Percentiles rank a stretch among this genome's conserved stretches.
Conservation (phyloP, 2,888 invertebrate species). For the Xanthorhoe spadicearia region DNA sequence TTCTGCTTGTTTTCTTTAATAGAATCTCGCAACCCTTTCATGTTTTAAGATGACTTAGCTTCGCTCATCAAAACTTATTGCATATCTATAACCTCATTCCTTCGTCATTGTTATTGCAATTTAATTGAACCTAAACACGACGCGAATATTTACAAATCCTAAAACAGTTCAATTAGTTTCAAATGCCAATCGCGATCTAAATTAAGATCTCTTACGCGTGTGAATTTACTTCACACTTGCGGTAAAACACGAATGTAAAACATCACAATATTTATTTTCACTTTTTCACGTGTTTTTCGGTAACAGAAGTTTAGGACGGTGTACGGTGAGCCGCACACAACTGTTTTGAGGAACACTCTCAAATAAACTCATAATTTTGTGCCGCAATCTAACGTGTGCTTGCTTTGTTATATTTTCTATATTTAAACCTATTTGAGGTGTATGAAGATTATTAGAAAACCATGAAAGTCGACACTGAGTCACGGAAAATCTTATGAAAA, state of each 20-base stretch:
- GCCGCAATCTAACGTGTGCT: conserved; percentile 55
- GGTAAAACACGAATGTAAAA: conserved; percentile 23
- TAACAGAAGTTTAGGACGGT: conserved; percentile 18
- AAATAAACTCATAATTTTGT: conserved; percentile 63
- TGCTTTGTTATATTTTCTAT: conserved; percentile 50
- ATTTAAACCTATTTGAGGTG: conserved; percentile 34
- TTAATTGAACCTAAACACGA: neutral
- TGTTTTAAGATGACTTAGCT: conserved; percentile 10
- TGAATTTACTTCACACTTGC: conserved; percentile 31
- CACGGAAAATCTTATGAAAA: neutral
- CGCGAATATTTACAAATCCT: neutral
- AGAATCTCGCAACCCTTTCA: conserved; percentile 28
- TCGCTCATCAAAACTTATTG: neutral
- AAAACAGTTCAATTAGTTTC: conserved; percentile 17
- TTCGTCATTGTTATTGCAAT: neutral
- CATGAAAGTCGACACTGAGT: neutral
- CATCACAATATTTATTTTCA: conserved; percentile 39
- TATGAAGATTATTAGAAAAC: conserved; percentile 16
- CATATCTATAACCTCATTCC: neutral
- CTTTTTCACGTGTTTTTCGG: conserved; percentile 19
- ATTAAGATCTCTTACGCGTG: conserved; percentile 18
- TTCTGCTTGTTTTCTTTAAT: conserved; percentile 50
- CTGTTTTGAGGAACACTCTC: conserved; percentile 45
- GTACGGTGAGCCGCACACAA: conserved; percentile 31
- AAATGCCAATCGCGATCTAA: conserved; percentile 16